A percentile compares a stretch with the other conserved stretches of the same genome.
Evolutionary conservation across 2,888 invertebrate genomes (phyloP).

Genomic region (Erannis defoliaria): DNA sequence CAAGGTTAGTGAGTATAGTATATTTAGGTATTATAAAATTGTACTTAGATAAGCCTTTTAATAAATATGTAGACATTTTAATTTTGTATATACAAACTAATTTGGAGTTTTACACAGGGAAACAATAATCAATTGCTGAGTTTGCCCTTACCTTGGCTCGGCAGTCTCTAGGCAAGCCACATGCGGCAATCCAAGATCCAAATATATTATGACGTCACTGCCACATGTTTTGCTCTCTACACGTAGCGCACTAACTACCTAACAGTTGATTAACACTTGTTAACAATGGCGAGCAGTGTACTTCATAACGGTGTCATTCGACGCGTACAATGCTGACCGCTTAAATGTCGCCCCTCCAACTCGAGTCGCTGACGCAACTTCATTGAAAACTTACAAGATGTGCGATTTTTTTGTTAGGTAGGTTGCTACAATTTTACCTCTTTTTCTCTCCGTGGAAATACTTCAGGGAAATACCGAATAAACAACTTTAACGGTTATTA

Average conservation of each 20-base stretch:
- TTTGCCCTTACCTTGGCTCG: neutral
- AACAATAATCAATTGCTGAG: neutral
- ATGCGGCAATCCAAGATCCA: neutral
- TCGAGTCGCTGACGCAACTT: neutral
- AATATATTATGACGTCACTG: slow-evolving; percentile 3
- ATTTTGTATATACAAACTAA: neutral
- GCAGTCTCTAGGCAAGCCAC: neutral
- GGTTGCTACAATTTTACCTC: neutral
- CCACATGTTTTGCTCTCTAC: slow-evolving; percentile 1
- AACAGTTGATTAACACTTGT: slow-evolving; percentile 7
- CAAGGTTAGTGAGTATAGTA: too few species aligned
- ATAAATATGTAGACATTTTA: too few species aligned
- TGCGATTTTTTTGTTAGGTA: neutral
- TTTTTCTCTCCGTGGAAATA: neutral
- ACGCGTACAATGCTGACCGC: slow-evolving; percentile 2
- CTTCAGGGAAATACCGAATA: too few species aligned
- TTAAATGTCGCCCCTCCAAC: slow-evolving; percentile 6
- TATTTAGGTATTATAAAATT: too few species aligned
- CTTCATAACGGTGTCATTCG: slow-evolving; percentile 5
- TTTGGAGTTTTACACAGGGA: too few species aligned
- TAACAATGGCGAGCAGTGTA: slow-evolving; percentile 4
- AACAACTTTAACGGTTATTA: too few species aligned
- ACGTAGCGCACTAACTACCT: neutral
- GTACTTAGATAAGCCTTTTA: too few species aligned
- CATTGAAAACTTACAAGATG: neutral